A percentile compares a stretch with the other conserved stretches of the same genome.
Conservation (phyloP, 2,888 invertebrate species). For the Chymomyza procnemis region DNA sequence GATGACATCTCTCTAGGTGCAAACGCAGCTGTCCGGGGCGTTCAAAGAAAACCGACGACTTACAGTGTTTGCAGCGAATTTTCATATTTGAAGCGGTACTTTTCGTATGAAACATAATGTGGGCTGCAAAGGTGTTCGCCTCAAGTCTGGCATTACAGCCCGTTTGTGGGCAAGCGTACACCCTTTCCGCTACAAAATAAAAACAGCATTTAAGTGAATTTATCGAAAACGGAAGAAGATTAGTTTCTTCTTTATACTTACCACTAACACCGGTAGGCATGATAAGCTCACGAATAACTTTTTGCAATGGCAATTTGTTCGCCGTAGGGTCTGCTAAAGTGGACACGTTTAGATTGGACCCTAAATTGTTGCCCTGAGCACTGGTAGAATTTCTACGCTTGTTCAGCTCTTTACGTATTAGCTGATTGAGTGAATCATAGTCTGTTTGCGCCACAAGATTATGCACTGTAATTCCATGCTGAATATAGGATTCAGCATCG, state of each 20-base stretch:
- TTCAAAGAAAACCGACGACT: conserved; percentile 37
- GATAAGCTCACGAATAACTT: too few relatives aligned
- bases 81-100: conserved; percentile 31
- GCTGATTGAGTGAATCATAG: too few relatives aligned
- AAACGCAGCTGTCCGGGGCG: conserved; percentile 77
- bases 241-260: conserved; percentile 25
- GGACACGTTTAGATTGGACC: background rate
- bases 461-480: conserved; percentile 59
- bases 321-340: background rate
- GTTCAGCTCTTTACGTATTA: too few relatives aligned
- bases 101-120: conserved; percentile 59
- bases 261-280: conserved; percentile 45
- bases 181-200: conserved; percentile 46
- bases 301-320: background rate
- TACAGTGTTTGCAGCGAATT: conserved; percentile 56
- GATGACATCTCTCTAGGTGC: conserved; percentile 82
- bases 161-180: conserved; percentile 61
- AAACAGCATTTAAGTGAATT: too few relatives aligned
- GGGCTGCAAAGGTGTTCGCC: conserved; percentile 55
- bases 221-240: conserved; percentile 8
- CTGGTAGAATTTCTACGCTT: conserved; percentile 16
- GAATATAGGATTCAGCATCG: conserved; percentile 61
- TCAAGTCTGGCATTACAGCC: conserved; percentile 51
- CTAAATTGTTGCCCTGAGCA: background rate
- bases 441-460: conserved; percentile 30